Conservation (phyloP, 2,797 vertebrate genomes). For the Sebastes trivittatus region DNA sequence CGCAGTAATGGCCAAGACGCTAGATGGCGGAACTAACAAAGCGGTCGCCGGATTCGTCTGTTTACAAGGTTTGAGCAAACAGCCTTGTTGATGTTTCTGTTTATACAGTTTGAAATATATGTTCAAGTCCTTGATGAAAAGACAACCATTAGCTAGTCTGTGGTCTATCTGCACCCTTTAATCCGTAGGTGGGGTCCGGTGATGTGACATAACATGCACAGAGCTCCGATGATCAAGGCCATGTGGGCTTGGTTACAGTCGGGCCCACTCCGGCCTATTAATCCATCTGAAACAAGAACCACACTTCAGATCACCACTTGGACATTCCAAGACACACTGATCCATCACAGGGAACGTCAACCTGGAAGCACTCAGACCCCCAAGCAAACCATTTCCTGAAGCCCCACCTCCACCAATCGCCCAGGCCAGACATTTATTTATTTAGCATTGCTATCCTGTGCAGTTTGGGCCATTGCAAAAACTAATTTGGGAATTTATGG, state of each 20-base stretch:
- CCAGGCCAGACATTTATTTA: constrained; percentile 72
- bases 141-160: not conserved
- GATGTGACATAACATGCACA: constrained; percentile 44
- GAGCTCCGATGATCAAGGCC: constrained; percentile 54
- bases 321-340: constrained; percentile 66
- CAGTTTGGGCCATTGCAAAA: constrained; percentile 55
- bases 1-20: too few species aligned
- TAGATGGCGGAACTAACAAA: too few species aligned
- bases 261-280: constrained; percentile 50
- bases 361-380: constrained; percentile 74
- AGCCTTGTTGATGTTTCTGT: not conserved
- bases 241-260: constrained; percentile 61
- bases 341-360: constrained; percentile 71
- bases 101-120: not conserved
- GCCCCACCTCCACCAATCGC: constrained; percentile 55
- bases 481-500: constrained; percentile 58
- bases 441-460: constrained; percentile 58
- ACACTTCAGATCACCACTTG: constrained; percentile 56
- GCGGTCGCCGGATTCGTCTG: too few species aligned
- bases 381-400: constrained; percentile 74
- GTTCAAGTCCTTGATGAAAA: constrained; percentile 15
- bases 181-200: constrained; percentile 49
- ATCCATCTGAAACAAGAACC: constrained; percentile 64
- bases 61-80: not conserved
- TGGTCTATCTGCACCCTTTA: constrained; percentile 35